Conservation (phyloP, 2,888 invertebrate genomes). For the Hypercompe scribonia region DNA sequence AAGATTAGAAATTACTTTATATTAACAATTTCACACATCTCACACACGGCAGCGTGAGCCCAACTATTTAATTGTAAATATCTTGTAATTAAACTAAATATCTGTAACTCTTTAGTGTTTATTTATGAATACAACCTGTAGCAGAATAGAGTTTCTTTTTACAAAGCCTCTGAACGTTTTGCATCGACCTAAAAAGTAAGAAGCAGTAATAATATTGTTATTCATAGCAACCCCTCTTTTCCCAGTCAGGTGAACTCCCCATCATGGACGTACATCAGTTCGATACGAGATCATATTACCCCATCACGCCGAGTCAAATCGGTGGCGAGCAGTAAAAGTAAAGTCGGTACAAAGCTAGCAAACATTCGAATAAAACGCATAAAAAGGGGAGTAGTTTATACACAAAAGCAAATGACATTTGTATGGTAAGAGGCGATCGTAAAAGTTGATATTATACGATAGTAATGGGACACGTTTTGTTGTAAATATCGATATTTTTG, state of each 20-base stretch:
- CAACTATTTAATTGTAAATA: too few relatives aligned
- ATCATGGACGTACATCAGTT: constrained; percentile 10
- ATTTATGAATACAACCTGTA: not conserved
- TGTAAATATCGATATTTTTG: constrained; percentile 22
- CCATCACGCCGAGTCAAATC: constrained; percentile 41
- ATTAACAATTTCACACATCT: not conserved
- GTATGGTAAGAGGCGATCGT: constrained; percentile 57
- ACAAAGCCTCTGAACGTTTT: not conserved
- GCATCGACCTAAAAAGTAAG: constrained; percentile 5
- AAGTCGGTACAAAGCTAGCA: constrained; percentile 51
- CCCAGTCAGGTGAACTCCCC: constrained; percentile 22
- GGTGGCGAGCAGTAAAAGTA: constrained; percentile 48
- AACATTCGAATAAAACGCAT: constrained; percentile 55
- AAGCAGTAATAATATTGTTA: constrained; percentile 20
- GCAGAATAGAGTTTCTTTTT: not conserved
- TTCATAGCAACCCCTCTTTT: constrained; percentile 17
- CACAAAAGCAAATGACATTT: constrained; percentile 58
- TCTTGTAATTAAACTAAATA: not conserved
- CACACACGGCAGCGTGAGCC: too few relatives aligned
- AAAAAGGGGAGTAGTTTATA: constrained; percentile 57
- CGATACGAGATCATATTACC: constrained; percentile 29
- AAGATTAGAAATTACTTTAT: not conserved
- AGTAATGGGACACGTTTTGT: constrained; percentile 27
- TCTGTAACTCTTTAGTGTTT: not conserved
- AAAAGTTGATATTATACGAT: constrained; percentile 54